These are phyloP conservation scores for Sminthopsis crassicaudata DNA, from an alignment of 2,113 vertebrate genomes.

Conservation along the genomic window DNA sequence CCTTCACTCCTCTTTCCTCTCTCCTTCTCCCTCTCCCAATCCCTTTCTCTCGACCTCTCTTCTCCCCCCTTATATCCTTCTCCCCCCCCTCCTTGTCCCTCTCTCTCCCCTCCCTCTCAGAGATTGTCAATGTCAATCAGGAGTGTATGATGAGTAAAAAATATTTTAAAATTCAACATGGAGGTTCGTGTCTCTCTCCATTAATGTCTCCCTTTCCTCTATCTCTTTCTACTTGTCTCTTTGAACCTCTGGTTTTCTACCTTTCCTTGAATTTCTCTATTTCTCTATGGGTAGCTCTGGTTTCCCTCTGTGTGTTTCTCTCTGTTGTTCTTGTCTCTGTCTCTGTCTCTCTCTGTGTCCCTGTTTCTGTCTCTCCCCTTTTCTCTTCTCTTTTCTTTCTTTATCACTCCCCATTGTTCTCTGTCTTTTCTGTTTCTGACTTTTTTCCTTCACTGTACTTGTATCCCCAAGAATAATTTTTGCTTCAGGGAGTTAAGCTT, in stretches of 20 bases:
- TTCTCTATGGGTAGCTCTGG: not conserved
- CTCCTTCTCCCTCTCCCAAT: too few species aligned
- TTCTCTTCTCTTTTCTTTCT: not conserved
- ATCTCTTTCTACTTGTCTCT: not conserved
- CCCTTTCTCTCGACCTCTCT: too few species aligned
- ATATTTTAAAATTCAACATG: too few species aligned
- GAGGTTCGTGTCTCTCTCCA: not conserved
- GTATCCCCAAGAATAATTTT: not conserved
- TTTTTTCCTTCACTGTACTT: not conserved
- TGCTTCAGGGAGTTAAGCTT: constrained; percentile 16
- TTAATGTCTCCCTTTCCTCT: not conserved
- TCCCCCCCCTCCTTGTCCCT: too few species aligned
- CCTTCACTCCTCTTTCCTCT: too few species aligned
- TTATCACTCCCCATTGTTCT: not conserved
- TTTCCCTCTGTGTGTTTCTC: not conserved
- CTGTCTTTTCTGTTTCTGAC: not conserved
- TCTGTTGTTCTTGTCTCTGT: too few species aligned
- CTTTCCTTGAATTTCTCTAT: not conserved
- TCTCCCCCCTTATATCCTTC: too few species aligned
- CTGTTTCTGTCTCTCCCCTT: rapidly evolving
- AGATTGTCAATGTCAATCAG: too few species aligned
- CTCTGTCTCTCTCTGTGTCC: not conserved
- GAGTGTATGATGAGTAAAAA: too few species aligned
- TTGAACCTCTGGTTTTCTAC: not conserved
- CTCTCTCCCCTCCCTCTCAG: too few species aligned